A percentile compares a stretch with the other conserved stretches of the same genome.
phyloP scores from a whole-genome alignment of 2,888 invertebrate species.

The Synergus itoensis region DNA sequence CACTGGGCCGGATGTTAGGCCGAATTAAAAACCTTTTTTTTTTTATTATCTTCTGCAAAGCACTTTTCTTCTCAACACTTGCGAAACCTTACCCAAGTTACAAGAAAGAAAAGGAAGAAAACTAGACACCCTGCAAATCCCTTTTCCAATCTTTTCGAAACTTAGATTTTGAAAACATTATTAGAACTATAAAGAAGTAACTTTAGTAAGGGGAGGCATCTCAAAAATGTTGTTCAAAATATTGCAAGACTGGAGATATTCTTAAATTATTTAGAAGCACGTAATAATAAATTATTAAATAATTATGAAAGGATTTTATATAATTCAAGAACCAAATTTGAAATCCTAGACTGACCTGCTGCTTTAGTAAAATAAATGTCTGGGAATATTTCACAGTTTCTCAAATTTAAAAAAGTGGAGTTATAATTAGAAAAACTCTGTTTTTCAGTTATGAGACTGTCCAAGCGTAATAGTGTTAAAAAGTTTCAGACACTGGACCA shows the following conservation, averaged over 20 bases:
- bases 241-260: not conserved
- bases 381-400: not conserved
- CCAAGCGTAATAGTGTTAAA: not conserved
- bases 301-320: not conserved
- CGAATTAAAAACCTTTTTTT: slow-evolving; percentile 70
- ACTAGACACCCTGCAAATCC: not conserved
- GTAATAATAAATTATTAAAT: not conserved
- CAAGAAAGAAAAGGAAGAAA: not conserved
- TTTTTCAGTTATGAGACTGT: not conserved
- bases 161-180: not conserved
- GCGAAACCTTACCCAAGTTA: not conserved
- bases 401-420: not conserved
- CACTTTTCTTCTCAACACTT: slow-evolving; percentile 43
- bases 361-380: not conserved
- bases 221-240: not conserved
- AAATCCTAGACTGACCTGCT: not conserved
- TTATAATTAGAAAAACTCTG: not conserved
- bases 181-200: not conserved
- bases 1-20: slow-evolving; percentile 65
- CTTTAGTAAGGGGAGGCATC: no score
- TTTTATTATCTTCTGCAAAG: slow-evolving; percentile 50
- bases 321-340: not conserved
- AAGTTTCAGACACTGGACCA: not conserved
- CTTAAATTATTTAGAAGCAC: not conserved
- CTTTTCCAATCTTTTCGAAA: not conserved